Percentiles rank a stretch among this genome's conserved stretches.
Evolutionary conservation across 2,797 vertebrate species (phyloP).

Genomic region (Rallus crepitans): DNA sequence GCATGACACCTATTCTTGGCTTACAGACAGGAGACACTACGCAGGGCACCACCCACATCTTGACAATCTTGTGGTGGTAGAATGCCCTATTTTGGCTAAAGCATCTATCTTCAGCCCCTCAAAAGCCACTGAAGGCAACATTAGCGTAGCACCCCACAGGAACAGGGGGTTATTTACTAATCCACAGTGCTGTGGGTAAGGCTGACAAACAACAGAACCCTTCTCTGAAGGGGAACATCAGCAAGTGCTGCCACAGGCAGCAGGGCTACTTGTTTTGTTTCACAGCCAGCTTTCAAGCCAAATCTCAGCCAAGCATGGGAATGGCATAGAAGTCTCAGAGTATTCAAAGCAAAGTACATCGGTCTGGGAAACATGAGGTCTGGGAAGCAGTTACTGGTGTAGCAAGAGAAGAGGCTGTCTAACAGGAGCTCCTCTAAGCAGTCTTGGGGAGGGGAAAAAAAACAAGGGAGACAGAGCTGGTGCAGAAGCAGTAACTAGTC

Average conservation of each 20-base stretch:
- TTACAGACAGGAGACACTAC: not conserved
- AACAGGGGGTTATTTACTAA: not conserved
- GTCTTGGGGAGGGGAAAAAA: not conserved
- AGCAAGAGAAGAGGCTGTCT: not conserved
- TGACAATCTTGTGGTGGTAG: too few relatives aligned
- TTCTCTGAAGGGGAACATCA: not conserved
- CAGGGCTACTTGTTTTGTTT: not conserved
- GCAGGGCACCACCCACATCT: not conserved
- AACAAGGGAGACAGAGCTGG: not conserved
- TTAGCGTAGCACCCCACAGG: not conserved
- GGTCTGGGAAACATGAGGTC: rapidly evolving
- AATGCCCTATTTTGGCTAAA: not conserved
- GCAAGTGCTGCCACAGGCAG: not conserved
- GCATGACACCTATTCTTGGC: rapidly evolving
- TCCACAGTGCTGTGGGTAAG: not conserved
- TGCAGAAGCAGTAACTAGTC: not conserved
- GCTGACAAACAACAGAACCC: not conserved
- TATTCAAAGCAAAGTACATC: not conserved
- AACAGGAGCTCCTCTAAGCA: not conserved
- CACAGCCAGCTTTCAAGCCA: not conserved
- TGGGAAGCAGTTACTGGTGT: rapidly evolving
- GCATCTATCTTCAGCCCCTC: not conserved
- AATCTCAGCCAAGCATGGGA: not conserved
- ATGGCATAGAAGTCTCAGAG: not conserved
- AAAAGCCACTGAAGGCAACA: not conserved